phyloP scores from a whole-genome alignment of 2,113 vertebrate species.

The Psammodynastes pulverulentus region DNA sequence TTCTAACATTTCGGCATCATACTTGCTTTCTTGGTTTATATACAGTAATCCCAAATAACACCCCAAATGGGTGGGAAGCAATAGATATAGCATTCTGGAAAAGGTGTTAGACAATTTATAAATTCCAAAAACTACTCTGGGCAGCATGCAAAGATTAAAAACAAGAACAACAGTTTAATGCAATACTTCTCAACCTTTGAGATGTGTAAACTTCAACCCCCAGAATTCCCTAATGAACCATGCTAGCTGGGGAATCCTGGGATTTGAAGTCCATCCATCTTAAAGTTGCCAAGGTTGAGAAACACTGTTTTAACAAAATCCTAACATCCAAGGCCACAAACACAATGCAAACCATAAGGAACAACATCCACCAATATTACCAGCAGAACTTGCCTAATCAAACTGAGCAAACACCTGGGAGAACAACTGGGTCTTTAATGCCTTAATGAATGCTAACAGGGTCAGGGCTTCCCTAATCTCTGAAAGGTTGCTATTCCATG shows the following conservation, averaged over 20 bases:
- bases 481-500: background rate
- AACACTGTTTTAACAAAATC: background rate
- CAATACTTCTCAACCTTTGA: background rate
- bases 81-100: background rate
- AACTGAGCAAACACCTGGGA: background rate
- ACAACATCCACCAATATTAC: background rate
- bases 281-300: background rate
- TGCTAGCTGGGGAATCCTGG: background rate
- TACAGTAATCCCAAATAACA: background rate
- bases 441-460: background rate
- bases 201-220: background rate
- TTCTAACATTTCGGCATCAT: background rate
- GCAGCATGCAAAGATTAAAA: background rate
- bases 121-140: background rate
- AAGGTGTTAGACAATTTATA: background rate
- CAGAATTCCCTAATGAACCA: background rate
- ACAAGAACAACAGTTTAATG: background rate
- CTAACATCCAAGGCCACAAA: background rate
- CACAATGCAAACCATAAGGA: background rate
- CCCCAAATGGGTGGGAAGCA: background rate
- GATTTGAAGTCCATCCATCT: background rate
- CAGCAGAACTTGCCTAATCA: background rate
- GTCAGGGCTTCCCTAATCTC: background rate
- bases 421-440: background rate
- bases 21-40: background rate